Evolutionary conservation across 1,140 invertebrate genomes (phyloP).

Genomic region (Argopecten irradians): DNA sequence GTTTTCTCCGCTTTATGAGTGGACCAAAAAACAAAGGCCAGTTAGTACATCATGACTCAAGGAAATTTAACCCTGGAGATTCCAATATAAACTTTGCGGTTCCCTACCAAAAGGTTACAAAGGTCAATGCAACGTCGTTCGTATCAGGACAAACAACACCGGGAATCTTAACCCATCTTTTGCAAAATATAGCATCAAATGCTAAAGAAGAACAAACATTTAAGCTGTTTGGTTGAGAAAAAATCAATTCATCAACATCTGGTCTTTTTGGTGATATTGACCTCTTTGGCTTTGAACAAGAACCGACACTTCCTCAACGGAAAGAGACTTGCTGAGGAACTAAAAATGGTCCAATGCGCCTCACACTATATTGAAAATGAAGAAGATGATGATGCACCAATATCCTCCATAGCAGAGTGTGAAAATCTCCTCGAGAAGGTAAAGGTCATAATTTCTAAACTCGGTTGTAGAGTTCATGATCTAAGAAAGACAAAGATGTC

Average conservation of each 20-base stretch:
- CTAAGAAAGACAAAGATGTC: neutral
- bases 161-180: neutral
- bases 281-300: constrained; percentile 31
- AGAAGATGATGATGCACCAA: too few species aligned
- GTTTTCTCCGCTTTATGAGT: constrained; percentile 49
- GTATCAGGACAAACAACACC: neutral
- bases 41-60: too few species aligned
- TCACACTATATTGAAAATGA: too few species aligned
- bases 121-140: neutral
- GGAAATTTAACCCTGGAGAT: too few species aligned
- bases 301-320: constrained; percentile 26
- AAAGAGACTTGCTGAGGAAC: neutral
- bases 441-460: neutral
- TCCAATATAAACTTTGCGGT: constrained; percentile 42
- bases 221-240: constrained; percentile 28
- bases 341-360: neutral
- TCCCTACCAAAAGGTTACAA: neutral
- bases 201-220: neutral
- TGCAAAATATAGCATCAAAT: neutral
- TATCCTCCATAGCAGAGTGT: too few species aligned
- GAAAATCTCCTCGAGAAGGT: neutral
- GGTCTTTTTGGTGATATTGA: constrained; percentile 31
- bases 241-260: constrained; percentile 11
- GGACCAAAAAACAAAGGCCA: too few species aligned
- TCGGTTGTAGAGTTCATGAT: neutral